Conservation (phyloP, 2,888 invertebrate genomes). For the Podabrus alpinus region DNA sequence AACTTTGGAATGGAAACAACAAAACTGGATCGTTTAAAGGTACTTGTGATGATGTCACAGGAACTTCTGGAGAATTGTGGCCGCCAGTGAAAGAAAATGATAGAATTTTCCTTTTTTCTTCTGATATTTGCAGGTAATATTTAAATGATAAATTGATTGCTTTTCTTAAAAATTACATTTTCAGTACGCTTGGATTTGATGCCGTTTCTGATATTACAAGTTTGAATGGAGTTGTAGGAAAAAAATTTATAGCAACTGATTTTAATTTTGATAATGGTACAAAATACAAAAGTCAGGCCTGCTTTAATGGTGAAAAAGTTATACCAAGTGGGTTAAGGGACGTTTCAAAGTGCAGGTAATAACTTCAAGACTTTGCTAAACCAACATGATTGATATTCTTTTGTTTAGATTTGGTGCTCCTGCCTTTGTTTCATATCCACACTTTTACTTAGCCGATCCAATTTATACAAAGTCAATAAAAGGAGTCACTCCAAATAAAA, state of each 20-base stretch:
- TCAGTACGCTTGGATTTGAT: constrained; percentile 53
- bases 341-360: constrained; percentile 67
- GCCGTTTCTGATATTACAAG: constrained; percentile 45
- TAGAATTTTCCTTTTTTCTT: constrained; percentile 68
- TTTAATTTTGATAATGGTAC: constrained; percentile 75
- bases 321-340: constrained; percentile 67
- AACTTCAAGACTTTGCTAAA: constrained; percentile 7
- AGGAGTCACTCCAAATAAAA: constrained; percentile 69
- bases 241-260: constrained; percentile 61
- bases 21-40: constrained; percentile 60
- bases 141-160: background rate
- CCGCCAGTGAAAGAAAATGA: constrained; percentile 67
- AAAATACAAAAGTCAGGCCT: constrained; percentile 63
- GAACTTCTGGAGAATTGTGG: constrained; percentile 81
- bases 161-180: constrained; percentile 32
- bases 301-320: constrained; percentile 61
- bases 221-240: constrained; percentile 60
- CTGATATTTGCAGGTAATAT: constrained; percentile 76
- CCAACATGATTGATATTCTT: background rate
- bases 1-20: constrained; percentile 69
- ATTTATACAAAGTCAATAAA: constrained; percentile 65
- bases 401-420: constrained; percentile 73
- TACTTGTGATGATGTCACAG: constrained; percentile 71
- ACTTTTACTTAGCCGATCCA: constrained; percentile 76
- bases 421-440: constrained; percentile 79